These are phyloP conservation scores for Tubulanus polymorphus DNA, from an alignment of 2,888 invertebrate species.

Conservation along the genomic window DNA sequence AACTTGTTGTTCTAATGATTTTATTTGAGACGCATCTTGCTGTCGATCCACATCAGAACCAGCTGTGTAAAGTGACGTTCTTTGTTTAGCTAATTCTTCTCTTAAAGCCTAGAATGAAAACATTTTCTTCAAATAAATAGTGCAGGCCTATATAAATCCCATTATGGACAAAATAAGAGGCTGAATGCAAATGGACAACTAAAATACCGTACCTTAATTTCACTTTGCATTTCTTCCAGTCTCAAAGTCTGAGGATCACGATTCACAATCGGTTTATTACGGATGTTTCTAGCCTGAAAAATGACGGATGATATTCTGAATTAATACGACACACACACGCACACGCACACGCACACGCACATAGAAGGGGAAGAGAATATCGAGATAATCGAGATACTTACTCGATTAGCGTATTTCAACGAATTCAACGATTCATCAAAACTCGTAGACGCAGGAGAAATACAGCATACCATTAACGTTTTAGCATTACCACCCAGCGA, in stretches of 20 bases:
- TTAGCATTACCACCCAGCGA: constrained; percentile 53
- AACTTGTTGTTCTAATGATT: constrained; percentile 40
- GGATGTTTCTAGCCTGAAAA: constrained; percentile 47
- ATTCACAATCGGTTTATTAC: constrained; percentile 50
- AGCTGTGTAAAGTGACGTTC: constrained; percentile 34
- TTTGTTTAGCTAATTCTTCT: constrained; percentile 45
- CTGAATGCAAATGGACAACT: background rate
- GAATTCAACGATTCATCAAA: constrained; percentile 53
- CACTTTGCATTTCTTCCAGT: constrained; percentile 53
- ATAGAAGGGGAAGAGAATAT: background rate
- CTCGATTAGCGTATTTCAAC: constrained; percentile 53
- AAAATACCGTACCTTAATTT: constrained; percentile 43
- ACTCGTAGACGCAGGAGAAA: constrained; percentile 50
- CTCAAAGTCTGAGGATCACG: constrained; percentile 48
- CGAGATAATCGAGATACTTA: constrained; percentile 22
- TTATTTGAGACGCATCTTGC: constrained; percentile 34
- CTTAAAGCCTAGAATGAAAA: constrained; percentile 31
- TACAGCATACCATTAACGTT: constrained; percentile 54
- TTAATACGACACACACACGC: background rate
- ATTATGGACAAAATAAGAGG: background rate
- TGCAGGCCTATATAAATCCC: too few species aligned
- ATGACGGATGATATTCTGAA: background rate
- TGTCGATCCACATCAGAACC: constrained; percentile 23
- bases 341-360: background rate
- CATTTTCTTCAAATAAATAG: too few species aligned